A percentile compares a stretch with the other conserved stretches of the same genome.
Evolutionary conservation across 2,888 invertebrate species (phyloP).

Genomic region (Sarcophaga subvicina): DNA sequence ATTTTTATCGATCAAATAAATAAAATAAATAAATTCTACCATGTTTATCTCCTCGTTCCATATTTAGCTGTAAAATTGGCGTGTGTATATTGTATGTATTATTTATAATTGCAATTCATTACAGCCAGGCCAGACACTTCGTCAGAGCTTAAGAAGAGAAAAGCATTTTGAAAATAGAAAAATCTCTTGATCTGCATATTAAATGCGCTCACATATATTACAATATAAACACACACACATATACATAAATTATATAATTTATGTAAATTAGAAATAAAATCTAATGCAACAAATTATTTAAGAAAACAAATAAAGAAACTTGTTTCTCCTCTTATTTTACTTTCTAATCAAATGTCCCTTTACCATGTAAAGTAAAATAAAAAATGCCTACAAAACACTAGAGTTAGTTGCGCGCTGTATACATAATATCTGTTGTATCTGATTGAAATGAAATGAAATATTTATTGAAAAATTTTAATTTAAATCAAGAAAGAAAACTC

Average conservation of each 20-base stretch:
- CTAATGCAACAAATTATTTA: constrained; percentile 14
- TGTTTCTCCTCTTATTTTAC: not conserved
- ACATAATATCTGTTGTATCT: not conserved
- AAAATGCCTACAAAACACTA: constrained; percentile 2
- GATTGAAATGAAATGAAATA: not conserved
- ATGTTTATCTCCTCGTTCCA: too few species aligned
- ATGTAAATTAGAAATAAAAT: constrained; percentile 12
- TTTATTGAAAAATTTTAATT: not conserved
- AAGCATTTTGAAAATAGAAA: not conserved
- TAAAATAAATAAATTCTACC: too few species aligned
- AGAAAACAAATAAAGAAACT: not conserved
- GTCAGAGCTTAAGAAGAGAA: too few species aligned
- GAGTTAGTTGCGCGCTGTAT: not conserved
- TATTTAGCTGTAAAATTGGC: not conserved
- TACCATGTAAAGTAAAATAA: not conserved
- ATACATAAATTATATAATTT: constrained; percentile 25
- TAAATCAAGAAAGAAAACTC: constrained; percentile 18
- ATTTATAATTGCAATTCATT: not conserved
- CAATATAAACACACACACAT: not conserved
- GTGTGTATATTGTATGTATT: not conserved
- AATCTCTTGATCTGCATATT: constrained; percentile 1
- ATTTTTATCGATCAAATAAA: too few species aligned
- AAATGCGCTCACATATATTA: not conserved
- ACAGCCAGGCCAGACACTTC: not conserved
- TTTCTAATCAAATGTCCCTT: not conserved